These are phyloP conservation scores for Dendroctonus valens DNA, from an alignment of 1,140 invertebrate species.

Conservation along the genomic window DNA sequence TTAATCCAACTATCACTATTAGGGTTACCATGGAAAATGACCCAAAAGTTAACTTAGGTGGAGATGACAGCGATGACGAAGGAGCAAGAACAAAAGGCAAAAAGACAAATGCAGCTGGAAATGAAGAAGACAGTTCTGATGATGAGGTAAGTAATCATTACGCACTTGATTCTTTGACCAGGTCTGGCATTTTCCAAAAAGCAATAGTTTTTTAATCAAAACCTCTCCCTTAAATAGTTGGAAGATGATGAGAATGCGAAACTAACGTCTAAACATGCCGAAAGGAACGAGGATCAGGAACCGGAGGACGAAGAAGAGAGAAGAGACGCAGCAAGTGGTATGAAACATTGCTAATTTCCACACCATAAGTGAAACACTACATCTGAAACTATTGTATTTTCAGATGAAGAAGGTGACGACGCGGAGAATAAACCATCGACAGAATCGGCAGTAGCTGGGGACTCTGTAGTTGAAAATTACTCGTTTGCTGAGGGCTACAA, in stretches of 20 bases:
- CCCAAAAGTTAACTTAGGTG: constrained; percentile 44
- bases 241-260: constrained; percentile 61
- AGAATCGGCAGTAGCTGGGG: constrained; percentile 66
- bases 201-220: not conserved
- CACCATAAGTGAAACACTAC: not conserved
- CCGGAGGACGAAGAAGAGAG: constrained; percentile 69
- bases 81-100: constrained; percentile 45
- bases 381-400: not conserved
- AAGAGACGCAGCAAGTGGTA: constrained; percentile 49
- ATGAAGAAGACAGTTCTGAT: constrained; percentile 57
- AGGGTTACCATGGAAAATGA: constrained; percentile 44
- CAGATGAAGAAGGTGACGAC: constrained; percentile 54
- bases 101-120: constrained; percentile 5
- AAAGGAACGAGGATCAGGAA: constrained; percentile 77
- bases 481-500: constrained; percentile 64
- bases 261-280: constrained; percentile 57
- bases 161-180: not conserved
- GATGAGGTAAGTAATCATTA: constrained; percentile 52
- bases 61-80: constrained; percentile 58
- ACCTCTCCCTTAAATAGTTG: constrained; percentile 35
- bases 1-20: constrained; percentile 15
- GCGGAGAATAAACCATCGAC: constrained; percentile 53
- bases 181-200: not conserved
- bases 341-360: not conserved
- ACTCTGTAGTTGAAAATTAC: constrained; percentile 53